Conservation (phyloP, 2,797 vertebrate genomes). For the Florisuga fusca region DNA sequence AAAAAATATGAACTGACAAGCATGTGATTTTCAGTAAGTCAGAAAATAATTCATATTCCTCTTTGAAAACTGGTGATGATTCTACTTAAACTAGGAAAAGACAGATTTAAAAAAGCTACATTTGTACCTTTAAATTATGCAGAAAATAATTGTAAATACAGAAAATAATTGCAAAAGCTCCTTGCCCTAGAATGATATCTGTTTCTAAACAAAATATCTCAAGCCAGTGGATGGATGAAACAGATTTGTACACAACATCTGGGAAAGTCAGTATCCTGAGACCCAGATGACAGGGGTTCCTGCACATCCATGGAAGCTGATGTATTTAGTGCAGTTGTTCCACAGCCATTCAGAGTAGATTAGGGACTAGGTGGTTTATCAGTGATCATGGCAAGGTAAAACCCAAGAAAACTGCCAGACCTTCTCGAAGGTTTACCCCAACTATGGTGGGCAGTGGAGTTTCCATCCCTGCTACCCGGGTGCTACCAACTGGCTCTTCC, state of each 20-base stretch:
- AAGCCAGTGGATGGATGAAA: not conserved
- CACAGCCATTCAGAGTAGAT: accelerated
- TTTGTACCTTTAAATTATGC: not conserved
- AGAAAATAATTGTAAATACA: not conserved
- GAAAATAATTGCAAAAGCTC: not conserved
- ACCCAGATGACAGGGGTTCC: not conserved
- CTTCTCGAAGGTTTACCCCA: not conserved
- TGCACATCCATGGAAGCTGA: accelerated
- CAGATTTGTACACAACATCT: not conserved
- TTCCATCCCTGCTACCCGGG: not conserved
- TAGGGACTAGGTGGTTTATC: not conserved
- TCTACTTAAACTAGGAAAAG: not conserved
- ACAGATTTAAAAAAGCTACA: not conserved
- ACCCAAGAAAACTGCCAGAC: not conserved
- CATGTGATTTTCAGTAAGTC: not conserved
- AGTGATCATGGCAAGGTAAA: not conserved
- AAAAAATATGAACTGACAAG: not conserved
- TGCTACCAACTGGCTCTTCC: not conserved
- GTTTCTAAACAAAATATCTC: not conserved
- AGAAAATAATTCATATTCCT: not conserved
- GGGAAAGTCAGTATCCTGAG: not conserved
- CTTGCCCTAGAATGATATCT: not conserved
- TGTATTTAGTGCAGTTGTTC: not conserved
- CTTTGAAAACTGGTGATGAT: not conserved
- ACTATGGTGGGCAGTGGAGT: not conserved